Conservation (phyloP, 2,888 invertebrate species). For the Polymixis flavicincta region DNA sequence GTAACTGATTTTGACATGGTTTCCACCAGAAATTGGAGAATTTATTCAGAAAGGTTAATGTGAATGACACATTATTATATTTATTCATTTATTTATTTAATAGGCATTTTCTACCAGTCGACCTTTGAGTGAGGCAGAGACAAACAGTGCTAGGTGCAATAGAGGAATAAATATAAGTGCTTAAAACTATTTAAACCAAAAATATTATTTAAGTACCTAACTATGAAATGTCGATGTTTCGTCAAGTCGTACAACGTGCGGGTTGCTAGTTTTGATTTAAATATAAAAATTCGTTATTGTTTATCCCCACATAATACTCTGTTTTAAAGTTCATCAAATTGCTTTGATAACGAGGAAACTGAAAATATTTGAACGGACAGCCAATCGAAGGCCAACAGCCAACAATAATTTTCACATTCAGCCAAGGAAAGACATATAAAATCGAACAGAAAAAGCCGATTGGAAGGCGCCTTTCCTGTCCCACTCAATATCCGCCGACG, state of each 20-base stretch:
- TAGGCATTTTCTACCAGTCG: no score
- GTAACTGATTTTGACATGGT: neutral
- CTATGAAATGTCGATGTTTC: no score
- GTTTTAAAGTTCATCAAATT: neutral
- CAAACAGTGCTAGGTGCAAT: no score
- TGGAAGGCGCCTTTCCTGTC: conserved; percentile 37
- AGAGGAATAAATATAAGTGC: no score
- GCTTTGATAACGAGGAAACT: neutral
- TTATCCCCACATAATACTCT: neutral
- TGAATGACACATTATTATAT: no score
- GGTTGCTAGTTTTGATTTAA: no score
- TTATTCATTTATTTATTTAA: no score
- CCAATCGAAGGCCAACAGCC: neutral
- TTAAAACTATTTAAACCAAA: no score
- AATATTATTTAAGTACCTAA: no score
- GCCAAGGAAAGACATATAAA: conserved; percentile 30
- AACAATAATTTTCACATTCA: conserved; percentile 14
- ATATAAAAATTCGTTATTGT: neutral
- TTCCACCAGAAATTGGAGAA: neutral
- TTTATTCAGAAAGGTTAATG: no score
- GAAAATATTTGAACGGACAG: neutral
- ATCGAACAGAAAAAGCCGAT: conserved; percentile 26
- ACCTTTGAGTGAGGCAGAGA: no score
- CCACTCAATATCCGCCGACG: conserved; percentile 58
- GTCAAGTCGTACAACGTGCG: no score